Base-by-base conservation (phyloP, 1,140 invertebrate genomes). In the Papilio helenus region DNA sequence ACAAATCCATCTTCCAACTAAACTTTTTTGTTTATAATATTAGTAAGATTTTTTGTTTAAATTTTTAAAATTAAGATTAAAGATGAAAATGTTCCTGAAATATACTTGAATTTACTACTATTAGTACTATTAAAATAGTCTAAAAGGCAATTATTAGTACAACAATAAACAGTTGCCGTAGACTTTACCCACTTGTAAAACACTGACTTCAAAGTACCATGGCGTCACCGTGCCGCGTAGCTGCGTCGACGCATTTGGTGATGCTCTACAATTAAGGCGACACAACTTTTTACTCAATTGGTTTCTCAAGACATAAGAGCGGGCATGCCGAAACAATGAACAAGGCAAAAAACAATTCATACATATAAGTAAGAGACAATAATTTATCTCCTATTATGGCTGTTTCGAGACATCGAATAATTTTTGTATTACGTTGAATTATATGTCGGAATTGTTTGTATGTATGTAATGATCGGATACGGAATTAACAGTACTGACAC, bases 271-370 rank as follows among this genome's bases (percentile, higher is more conserved):
- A 85, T 82, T 86, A 88, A 84, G 86, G 85, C 65, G 68, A 80
- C 58, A 73, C 83, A 76, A 71, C 80, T 88, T 88, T 88, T 88
- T 85, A 79, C 79, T 81, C 80, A 61, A 82, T 79, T 83, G 82
- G 80, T 79, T 82, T 83, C 85, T 80, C 80, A 78, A 82, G 80
- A 82, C 61, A 76, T 76, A 79, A 76, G 78, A 72, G 61, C 79
- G 79, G 68, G 72, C 79, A 80, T 76, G 77, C 76, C 80, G 72
- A 84, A 85, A 85, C 84, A 85, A 84, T 81, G 79, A 84, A 79
- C 76, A 55, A 77, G 79, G 55, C 79, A 85, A 85, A 85, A 85
- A 85, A 79, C 58, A 80, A 82, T 83, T 72, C 81, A 81, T 81
- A 79, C 73, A 51, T 68, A 46, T 12, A 76, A 79, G 79, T 82